Evolutionary conservation across 2,888 invertebrate genomes (phyloP).

Genomic region (Apamea monoglypha): DNA sequence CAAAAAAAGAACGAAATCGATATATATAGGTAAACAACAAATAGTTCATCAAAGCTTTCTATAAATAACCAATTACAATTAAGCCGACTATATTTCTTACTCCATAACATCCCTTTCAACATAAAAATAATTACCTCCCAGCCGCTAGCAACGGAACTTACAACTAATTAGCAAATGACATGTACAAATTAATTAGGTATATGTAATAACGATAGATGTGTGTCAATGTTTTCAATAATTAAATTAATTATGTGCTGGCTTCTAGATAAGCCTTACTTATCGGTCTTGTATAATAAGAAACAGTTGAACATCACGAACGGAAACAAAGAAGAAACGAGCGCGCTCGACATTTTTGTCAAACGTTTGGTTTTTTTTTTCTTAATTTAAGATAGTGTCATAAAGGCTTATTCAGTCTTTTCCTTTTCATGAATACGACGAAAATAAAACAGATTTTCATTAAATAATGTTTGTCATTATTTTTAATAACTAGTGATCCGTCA

Average conservation of each 20-base stretch:
- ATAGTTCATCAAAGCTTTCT: conserved; percentile 10
- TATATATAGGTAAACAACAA: background rate
- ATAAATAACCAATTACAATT: conserved; percentile 6
- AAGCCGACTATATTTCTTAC: conserved; percentile 11
- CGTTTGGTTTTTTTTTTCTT: background rate
- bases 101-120: conserved; percentile 31
- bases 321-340: conserved; percentile 7
- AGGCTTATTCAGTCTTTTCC: background rate
- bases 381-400: no score
- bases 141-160: conserved; percentile 41
- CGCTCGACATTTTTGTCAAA: background rate
- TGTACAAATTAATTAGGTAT: conserved; percentile 63
- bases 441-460: background rate
- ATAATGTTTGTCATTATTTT: background rate
- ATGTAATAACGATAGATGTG: conserved; percentile 52
- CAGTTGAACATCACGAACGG: conserved; percentile 16
- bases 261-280: conserved; percentile 47
- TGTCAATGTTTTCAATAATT: conserved; percentile 63
- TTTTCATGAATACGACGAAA: background rate
- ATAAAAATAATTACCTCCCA: conserved; percentile 44
- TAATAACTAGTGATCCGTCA: background rate
- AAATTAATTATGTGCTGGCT: conserved; percentile 46
- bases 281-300: conserved; percentile 28
- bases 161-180: conserved; percentile 63
- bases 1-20: background rate